Conservation (phyloP, 1,140 invertebrate species). For the Sesamia nonagrioides region DNA sequence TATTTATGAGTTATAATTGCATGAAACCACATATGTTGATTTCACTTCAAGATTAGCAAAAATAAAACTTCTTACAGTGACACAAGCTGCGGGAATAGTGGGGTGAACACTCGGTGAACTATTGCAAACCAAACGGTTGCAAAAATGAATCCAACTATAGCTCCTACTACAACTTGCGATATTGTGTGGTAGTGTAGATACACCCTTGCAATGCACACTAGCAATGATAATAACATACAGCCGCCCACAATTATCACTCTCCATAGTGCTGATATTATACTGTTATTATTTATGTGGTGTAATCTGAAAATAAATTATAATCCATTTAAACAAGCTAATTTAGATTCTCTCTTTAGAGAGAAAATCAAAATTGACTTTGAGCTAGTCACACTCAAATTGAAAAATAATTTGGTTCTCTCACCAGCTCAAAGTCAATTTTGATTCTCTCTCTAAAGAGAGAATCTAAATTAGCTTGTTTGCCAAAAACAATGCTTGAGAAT, state of each 20-base stretch:
- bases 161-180: conserved; percentile 94
- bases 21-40: background rate
- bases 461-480: too few species aligned
- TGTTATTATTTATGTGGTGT: conserved; percentile 93
- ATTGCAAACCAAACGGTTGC: conserved; percentile 93
- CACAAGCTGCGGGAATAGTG: conserved; percentile 95
- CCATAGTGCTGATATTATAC: conserved; percentile 92
- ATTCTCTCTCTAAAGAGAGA: too few species aligned
- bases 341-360: too few species aligned
- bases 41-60: background rate
- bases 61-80: conserved; percentile 92
- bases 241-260: conserved; percentile 90
- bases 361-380: too few species aligned
- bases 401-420: too few species aligned
- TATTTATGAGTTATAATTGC: background rate
- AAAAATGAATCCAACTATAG: conserved; percentile 90
- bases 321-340: too few species aligned
- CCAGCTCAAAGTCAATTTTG: too few species aligned
- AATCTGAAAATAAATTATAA: conserved; percentile 88
- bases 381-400: too few species aligned
- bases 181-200: conserved; percentile 96
- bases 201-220: conserved; percentile 92
- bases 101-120: conserved; percentile 94
- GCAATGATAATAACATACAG: conserved; percentile 88
- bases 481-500: too few species aligned